Evolutionary conservation across 2,797 vertebrate genomes (phyloP).

Genomic region (Antennarius maculatus): DNA sequence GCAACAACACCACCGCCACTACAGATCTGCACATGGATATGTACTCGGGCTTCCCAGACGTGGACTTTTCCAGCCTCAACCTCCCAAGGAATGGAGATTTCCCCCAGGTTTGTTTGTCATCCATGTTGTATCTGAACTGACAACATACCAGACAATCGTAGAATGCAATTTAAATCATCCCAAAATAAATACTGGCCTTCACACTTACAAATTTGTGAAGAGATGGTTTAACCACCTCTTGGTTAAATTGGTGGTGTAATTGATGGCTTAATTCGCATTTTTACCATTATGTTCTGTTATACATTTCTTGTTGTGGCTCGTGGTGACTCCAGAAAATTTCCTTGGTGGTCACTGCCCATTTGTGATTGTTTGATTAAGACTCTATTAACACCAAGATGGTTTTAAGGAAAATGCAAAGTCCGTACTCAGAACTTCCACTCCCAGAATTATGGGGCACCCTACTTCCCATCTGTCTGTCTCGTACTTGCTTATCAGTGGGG

Average conservation of each 20-base stretch:
- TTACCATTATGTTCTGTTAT: background rate
- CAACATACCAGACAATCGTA: too few species aligned
- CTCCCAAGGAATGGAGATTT: conserved; percentile 84
- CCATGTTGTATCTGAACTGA: background rate
- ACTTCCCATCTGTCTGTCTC: conserved; percentile 5
- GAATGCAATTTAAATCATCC: too few species aligned
- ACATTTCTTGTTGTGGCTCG: background rate
- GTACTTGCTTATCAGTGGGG: conserved; percentile 16
- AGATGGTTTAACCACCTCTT: too few species aligned
- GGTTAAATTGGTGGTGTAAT: too few species aligned
- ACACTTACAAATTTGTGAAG: too few species aligned
- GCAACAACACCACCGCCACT: conserved; percentile 70
- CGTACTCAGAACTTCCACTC: background rate
- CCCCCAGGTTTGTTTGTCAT: conserved; percentile 81
- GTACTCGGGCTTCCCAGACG: conserved; percentile 76
- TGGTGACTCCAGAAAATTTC: background rate
- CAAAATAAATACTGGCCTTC: too few species aligned
- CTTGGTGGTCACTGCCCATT: background rate
- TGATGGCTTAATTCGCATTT: too few species aligned
- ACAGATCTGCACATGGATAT: conserved; percentile 80
- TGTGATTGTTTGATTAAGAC: background rate
- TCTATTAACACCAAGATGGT: background rate
- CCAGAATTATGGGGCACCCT: too few species aligned
- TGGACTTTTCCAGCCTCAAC: conserved; percentile 79
- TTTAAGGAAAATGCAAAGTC: too few species aligned